A percentile compares a stretch with the other conserved stretches of the same genome.
Conservation (phyloP, 2,113 vertebrate species). For the Seriola rivoliana region DNA sequence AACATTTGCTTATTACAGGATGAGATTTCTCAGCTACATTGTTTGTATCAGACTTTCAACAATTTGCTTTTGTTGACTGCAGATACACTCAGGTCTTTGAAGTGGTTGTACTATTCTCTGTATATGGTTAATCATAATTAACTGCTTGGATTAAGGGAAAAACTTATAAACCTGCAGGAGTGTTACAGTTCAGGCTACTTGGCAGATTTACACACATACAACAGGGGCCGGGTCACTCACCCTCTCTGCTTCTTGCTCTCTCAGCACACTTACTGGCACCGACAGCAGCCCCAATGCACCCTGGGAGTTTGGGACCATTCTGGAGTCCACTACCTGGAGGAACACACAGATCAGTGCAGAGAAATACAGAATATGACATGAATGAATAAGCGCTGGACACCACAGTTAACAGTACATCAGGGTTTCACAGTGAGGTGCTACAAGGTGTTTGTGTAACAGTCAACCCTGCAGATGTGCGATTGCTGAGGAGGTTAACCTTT, state of each 20-base stretch:
- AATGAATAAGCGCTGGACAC: neutral
- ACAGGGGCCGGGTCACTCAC: constrained; percentile 71
- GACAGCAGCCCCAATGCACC: constrained; percentile 89
- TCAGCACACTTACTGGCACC: constrained; percentile 89
- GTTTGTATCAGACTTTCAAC: too few species aligned
- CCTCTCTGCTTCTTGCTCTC: constrained; percentile 88
- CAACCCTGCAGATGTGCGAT: neutral
- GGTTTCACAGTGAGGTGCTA: neutral
- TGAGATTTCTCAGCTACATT: too few species aligned
- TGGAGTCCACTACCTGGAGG: constrained; percentile 73
- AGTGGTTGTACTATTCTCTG: too few species aligned
- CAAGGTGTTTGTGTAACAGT: neutral
- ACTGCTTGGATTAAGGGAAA: too few species aligned
- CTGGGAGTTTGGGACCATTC: constrained; percentile 75
- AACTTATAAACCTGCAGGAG: too few species aligned
- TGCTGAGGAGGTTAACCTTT: constrained; percentile 61
- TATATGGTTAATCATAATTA: too few species aligned
- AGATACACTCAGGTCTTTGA: too few species aligned
- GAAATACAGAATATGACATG: neutral
- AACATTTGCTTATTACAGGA: too few species aligned
- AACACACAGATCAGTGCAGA: constrained; percentile 1
- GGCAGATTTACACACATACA: neutral
- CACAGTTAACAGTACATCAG: neutral
- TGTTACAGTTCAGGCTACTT: neutral
- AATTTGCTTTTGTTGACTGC: too few species aligned